Conservation (phyloP, 2,797 vertebrate species). For the Poecile montanus region DNA sequence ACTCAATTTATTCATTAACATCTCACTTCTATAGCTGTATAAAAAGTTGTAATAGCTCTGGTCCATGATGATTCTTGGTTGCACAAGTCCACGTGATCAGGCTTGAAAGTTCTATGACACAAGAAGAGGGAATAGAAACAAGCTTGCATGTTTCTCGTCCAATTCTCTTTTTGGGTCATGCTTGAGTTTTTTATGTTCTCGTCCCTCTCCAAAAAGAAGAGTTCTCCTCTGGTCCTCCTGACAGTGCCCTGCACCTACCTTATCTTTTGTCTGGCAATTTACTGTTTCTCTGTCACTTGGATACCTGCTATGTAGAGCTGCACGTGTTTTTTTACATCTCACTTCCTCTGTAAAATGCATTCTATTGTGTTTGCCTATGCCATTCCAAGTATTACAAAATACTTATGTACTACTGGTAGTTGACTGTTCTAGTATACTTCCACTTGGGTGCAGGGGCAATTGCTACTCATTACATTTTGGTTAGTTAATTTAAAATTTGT, state of each 20-base stretch:
- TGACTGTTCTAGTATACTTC: background rate
- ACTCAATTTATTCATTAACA: background rate
- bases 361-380: background rate
- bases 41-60: background rate
- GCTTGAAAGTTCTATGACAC: background rate
- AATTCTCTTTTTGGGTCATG: background rate
- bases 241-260: background rate
- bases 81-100: background rate
- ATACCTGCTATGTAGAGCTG: too few relatives aligned
- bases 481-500: background rate
- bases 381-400: background rate
- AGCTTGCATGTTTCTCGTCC: background rate
- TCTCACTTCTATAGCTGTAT: background rate
- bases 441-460: background rate
- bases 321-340: background rate
- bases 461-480: background rate
- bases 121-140: background rate
- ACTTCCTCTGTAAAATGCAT: background rate
- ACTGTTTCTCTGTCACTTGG: background rate
- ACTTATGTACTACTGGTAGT: accelerated
- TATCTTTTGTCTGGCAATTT: background rate
- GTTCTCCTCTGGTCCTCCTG: background rate
- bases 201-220: background rate
- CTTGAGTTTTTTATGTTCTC: background rate
- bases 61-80: background rate